These are phyloP conservation scores for Rhogogaster chlorosoma DNA, from an alignment of 2,888 invertebrate genomes.

Conservation along the genomic window DNA sequence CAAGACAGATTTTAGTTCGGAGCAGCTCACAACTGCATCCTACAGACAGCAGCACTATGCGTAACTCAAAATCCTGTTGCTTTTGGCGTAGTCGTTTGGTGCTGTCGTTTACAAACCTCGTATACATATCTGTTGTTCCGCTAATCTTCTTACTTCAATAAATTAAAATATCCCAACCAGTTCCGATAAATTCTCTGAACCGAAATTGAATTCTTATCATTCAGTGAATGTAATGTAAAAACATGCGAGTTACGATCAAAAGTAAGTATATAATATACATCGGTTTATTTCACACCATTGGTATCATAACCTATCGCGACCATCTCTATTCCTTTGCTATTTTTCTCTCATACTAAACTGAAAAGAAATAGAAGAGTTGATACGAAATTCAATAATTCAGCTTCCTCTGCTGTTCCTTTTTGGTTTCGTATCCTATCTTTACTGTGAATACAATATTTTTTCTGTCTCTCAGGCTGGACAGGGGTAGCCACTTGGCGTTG, in stretches of 20 bases:
- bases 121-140: neutral
- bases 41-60: slow-evolving; percentile 10
- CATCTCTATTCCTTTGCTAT: neutral
- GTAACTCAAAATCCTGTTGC: neutral
- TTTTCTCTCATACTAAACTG: neutral
- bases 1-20: neutral
- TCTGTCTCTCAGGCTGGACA: slow-evolving; percentile 86
- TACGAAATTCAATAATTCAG: neutral
- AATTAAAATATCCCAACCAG: neutral
- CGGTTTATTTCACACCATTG: slow-evolving; percentile 3
- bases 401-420: neutral
- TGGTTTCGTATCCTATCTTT: neutral
- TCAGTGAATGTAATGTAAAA: slow-evolving; percentile 60
- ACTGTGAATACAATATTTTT: neutral
- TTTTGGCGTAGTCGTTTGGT: neutral
- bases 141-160: neutral
- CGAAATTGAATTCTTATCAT: neutral
- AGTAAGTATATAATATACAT: slow-evolving; percentile 78
- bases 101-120: neutral
- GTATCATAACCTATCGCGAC: slow-evolving; percentile 52
- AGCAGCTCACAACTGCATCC: neutral
- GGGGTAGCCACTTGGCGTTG: slow-evolving; percentile 99
- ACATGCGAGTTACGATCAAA: slow-evolving; percentile 84
- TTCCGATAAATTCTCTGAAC: neutral
- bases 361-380: neutral